These are phyloP conservation scores for Bombylius major DNA, from an alignment of 2,888 invertebrate species.

Conservation along the genomic window DNA sequence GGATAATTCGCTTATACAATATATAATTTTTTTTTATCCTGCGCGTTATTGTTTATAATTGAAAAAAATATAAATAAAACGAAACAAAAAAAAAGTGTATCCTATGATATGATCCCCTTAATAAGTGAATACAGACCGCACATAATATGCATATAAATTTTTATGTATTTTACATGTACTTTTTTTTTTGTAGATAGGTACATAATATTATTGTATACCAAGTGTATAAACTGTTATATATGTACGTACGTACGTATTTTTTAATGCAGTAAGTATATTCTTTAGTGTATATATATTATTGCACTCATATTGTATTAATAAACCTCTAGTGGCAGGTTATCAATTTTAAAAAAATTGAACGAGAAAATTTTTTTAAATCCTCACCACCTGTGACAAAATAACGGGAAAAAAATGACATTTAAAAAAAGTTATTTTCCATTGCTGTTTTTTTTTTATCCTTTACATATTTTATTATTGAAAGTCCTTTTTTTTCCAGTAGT, in stretches of 20 bases:
- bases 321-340: constrained; percentile 6
- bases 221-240: too few relatives aligned
- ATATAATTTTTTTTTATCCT: not conserved
- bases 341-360: constrained; percentile 2
- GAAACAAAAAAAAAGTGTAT: not conserved
- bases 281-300: not conserved
- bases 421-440: too few relatives aligned
- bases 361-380: constrained; percentile 12
- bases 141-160: not conserved
- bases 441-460: too few relatives aligned
- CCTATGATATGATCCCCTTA: not conserved
- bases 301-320: not conserved
- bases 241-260: too few relatives aligned
- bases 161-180: too few relatives aligned
- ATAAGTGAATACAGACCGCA: not conserved
- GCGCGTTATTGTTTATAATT: not conserved
- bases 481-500: too few relatives aligned
- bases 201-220: too few relatives aligned
- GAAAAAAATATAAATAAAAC: not conserved
- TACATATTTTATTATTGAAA: too few relatives aligned
- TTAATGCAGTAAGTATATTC: too few relatives aligned
- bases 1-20: not conserved
- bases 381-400: constrained; percentile 12
- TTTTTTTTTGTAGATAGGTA: too few relatives aligned
- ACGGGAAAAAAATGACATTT: too few relatives aligned